Evolutionary conservation across 1,140 invertebrate species (phyloP).

Genomic region (Carposina sasakii): DNA sequence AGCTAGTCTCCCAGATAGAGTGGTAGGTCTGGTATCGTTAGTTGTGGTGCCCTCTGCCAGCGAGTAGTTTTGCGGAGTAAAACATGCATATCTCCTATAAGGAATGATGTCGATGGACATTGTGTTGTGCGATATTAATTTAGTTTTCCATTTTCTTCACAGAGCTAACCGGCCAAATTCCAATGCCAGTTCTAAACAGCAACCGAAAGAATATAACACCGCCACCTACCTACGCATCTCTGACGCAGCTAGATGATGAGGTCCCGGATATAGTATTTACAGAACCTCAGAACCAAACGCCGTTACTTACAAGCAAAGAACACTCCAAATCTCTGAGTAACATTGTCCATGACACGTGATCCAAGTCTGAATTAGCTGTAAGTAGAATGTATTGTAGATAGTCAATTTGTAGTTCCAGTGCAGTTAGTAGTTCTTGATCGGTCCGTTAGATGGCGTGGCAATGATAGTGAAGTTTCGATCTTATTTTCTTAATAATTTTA

Average conservation of each 20-base stretch:
- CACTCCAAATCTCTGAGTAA: constrained; percentile 19
- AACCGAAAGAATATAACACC: constrained; percentile 27
- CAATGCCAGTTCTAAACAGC: constrained; percentile 32
- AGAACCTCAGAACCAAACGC: constrained; percentile 36
- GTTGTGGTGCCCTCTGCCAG: too few relatives aligned
- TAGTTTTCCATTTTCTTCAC: constrained; percentile 23
- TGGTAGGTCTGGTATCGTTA: too few relatives aligned
- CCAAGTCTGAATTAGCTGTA: constrained; percentile 7
- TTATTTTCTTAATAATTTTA: too few relatives aligned
- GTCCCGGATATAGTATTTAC: constrained; percentile 40
- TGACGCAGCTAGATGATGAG: constrained; percentile 40
- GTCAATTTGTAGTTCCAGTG: too few relatives aligned
- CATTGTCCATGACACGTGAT: constrained; percentile 45
- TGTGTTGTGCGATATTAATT: background rate
- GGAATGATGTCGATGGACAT: too few relatives aligned
- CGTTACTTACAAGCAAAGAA: constrained; percentile 30
- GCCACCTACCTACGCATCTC: constrained; percentile 44
- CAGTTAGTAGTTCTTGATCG: too few relatives aligned
- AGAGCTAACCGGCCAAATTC: constrained; percentile 52
- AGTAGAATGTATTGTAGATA: background rate
- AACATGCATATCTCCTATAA: too few relatives aligned
- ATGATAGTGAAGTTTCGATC: too few relatives aligned
- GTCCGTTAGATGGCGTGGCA: too few relatives aligned
- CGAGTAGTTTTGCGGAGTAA: too few relatives aligned
- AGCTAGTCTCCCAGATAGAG: too few relatives aligned